A percentile compares a stretch with the other conserved stretches of the same genome.
Conservation (phyloP, 2,888 invertebrate genomes). For the Brachyptera putata region DNA sequence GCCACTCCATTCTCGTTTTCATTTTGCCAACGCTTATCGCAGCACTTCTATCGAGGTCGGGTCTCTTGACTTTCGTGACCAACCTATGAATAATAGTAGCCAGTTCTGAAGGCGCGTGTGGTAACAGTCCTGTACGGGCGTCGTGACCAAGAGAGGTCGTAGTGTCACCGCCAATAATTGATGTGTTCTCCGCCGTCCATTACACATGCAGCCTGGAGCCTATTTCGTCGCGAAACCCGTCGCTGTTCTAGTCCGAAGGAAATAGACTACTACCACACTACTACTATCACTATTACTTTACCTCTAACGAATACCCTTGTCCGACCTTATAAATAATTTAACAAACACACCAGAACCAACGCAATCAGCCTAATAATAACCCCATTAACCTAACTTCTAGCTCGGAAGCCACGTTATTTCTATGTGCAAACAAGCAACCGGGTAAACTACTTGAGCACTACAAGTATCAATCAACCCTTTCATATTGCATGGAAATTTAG, state of each 20-base stretch:
- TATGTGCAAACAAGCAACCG: not conserved
- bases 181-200: slow-evolving; percentile 3
- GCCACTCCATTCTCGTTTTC: no score
- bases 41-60: no score
- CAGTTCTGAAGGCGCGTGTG: no score
- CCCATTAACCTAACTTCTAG: not conserved
- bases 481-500: not conserved
- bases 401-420: not conserved
- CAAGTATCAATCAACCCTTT: slow-evolving; percentile 6
- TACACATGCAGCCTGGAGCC: not conserved
- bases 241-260: not conserved
- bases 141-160: not conserved
- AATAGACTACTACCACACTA: not conserved
- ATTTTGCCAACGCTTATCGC: no score
- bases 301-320: slow-evolving; percentile 11
- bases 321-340: not conserved
- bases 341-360: not conserved
- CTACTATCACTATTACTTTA: not conserved
- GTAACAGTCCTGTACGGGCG: no score
- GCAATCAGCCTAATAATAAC: not conserved
- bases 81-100: no score
- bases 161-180: slow-evolving; percentile 10
- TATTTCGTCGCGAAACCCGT: not conserved
- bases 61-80: no score
- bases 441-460: not conserved